Base-by-base conservation (phyloP, 2,113 vertebrate species). In the Petaurus breviceps region DNA sequence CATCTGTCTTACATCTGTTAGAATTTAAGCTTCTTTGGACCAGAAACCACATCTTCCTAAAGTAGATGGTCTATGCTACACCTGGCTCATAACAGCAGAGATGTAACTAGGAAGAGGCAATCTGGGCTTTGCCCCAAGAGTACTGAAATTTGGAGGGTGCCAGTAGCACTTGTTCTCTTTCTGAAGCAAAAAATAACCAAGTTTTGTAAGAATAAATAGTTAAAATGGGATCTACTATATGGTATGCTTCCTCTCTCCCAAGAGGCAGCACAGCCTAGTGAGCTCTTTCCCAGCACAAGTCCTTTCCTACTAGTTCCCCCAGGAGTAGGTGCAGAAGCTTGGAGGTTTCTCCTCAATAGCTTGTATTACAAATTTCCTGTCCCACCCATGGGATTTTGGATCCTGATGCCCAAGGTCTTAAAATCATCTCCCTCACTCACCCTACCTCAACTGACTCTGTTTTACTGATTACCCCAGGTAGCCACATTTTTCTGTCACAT, bases 1-100 rank as follows among this genome's bases (percentile, higher is more conserved):
- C 96, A 97, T 95, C 96, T 98, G 97, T 95, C 92, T 95, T 46
- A 92, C 93, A 97, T 97, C 92, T 95, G 91, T 31, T 53, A 90
- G 94, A 96, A 92, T 95, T 55, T 22, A 89, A 90, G 92, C 94
- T 93, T 92, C 47, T 92, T 95, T 49, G 92, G 23, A 77, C 54
- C 47, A 91, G 57, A 46, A 19, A 19, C 24, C 37, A 43, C 92
- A 94, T 96, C 84, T 92, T 51, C 55, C 57, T 37, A 43, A 8
- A 43, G 37, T 84, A 84, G 68, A 43, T 23, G n/a, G n/a, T 84
- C 68, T 84, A 84, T 43, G n/a, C 16, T 77, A 19, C 68, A 84
- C 19, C 68, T 84, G 51, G 51, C 92, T 96, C 50, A 91, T 89
- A 93, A 96, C 26, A 93, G 51, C 16, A 84, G 68, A 84, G 26